Base-by-base conservation (phyloP, 37 sponge, comb jelly and placozoan genomes). In the Mnemiopsis leidyi region DNA sequence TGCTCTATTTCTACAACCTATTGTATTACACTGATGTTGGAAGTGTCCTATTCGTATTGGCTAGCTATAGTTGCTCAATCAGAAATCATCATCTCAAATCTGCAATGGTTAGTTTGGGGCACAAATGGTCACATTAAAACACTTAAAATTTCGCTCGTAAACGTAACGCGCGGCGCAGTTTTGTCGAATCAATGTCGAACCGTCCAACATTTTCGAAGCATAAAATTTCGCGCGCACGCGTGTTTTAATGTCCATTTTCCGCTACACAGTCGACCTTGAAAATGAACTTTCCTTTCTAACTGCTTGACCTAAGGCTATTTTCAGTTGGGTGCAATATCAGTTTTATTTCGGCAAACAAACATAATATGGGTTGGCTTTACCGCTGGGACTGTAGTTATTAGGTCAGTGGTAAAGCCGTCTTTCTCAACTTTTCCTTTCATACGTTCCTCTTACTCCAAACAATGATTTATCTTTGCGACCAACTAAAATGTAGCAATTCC, bases 11-110 rank as follows among this genome's bases (percentile, higher is more conserved):
- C 95, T 98, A 95, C 94, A 93, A 95, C 40, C 96, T 97, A 69
- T 94, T 98, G 68, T 98, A 98, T 93, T 98, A 98, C 94, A 98
- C 98, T 24, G 98, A 98, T 90, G 76, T 93, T 48, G 97, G 96
- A 29, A 94, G 97, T 68, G 95, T 95, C 32, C 75, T 96, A 34
- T 94, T 96, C 38, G 95, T 96, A 26, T 83, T 98, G 37, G 39
- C 93, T 18, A 94, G 94, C 23, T 97, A 97, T 92, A 69, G 69
- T 69, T 88, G 94, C 36, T 38, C 95, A 38, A 30, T 93, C 34
- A 61, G 32, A 21, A n/a, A 85, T 29, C 93, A 36, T 24, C 94
- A 95, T 69, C 5, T 94, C 36, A 9, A 68, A n/a, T 76, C 96
- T 83, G 96, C 96, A 35, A 5, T 95, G 29, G 95, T 97, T 37